Base-by-base conservation (phyloP, 2,888 invertebrate species). In the Cryptops parisi region DNA sequence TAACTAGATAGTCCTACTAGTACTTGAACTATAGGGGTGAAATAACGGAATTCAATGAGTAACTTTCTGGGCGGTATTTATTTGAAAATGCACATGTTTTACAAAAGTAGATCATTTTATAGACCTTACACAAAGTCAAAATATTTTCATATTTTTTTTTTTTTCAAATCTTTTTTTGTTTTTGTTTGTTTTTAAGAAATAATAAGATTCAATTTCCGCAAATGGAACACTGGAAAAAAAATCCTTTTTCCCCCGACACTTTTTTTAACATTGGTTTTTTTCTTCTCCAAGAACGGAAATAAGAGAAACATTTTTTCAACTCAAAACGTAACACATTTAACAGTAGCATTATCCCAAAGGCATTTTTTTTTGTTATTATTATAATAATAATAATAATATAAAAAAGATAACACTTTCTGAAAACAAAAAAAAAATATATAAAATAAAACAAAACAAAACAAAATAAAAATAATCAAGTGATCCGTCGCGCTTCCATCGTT, bases 51-150 rank as follows among this genome's bases (percentile, higher is more conserved):
- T n/a, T n/a, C n/a, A n/a, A n/a, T n/a, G n/a, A n/a, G n/a, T n/a
- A 45, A 45, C 26, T 25, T 47, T 49, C 40, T 49, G 38, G 49
- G 49, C 49, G 49, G 49, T 49, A 46, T 56, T 56, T 56, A 56
- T n/a, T 56, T 56, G 56, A 55, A 56, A 56, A 56, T 56, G 56
- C 56, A 56, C 56, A 56, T 56, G 56, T 55, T 56, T 55, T 51
- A 41, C 53, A 55, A 26, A 55, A 54, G 54, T 55, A 39, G 33
- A 19, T 52, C 45, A 39, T 55, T 53, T 53, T 27, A 33, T 22
- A 47, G 40, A 40, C 39, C 52, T 55, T 55, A 49, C 49, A 54
- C 52, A 55, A 55, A 49, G 53, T 55, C 46, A 55, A 55, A 53
- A 55, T 47, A 54, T 23, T 38, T 43, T 47, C 49, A 26, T 19